Percentiles rank a stretch among this genome's conserved stretches.
Conservation (phyloP, 2,113 vertebrate genomes). For the Scomber colias region DNA sequence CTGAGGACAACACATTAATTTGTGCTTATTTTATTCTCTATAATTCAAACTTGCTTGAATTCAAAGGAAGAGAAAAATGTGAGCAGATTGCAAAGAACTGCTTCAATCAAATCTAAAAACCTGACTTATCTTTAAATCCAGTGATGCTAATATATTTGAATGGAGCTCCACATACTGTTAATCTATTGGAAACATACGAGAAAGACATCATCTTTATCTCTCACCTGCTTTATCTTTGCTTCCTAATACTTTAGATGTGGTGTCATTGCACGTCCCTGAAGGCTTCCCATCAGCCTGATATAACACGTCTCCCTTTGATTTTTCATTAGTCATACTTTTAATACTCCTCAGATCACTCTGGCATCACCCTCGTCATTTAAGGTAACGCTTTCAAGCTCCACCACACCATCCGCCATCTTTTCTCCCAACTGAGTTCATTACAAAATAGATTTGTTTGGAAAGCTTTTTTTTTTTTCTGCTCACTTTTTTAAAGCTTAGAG, state of each 20-base stretch:
- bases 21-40: neutral
- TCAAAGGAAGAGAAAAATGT: neutral
- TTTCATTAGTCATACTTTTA: conserved; percentile 30
- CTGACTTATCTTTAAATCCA: conserved; percentile 13
- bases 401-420: conserved; percentile 2
- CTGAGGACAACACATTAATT: neutral
- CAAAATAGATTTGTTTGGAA: conserved; percentile 29
- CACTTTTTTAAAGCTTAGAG: conserved; percentile 23
- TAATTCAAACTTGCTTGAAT: neutral
- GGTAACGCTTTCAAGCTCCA: neutral
- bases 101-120: conserved; percentile 1
- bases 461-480: conserved; percentile 13
- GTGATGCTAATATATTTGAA: neutral
- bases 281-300: neutral
- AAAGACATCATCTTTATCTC: neutral
- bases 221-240: neutral
- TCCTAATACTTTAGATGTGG: neutral
- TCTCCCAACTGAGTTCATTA: neutral
- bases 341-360: conserved; percentile 4
- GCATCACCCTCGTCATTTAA: conserved; percentile 18
- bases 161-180: neutral
- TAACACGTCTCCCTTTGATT: conserved; percentile 26
- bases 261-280: neutral
- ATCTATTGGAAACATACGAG: neutral
- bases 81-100: conserved; percentile 14